Base-by-base conservation (phyloP, 64 coral and sea anemone species). In the Orbicella faveolata region DNA sequence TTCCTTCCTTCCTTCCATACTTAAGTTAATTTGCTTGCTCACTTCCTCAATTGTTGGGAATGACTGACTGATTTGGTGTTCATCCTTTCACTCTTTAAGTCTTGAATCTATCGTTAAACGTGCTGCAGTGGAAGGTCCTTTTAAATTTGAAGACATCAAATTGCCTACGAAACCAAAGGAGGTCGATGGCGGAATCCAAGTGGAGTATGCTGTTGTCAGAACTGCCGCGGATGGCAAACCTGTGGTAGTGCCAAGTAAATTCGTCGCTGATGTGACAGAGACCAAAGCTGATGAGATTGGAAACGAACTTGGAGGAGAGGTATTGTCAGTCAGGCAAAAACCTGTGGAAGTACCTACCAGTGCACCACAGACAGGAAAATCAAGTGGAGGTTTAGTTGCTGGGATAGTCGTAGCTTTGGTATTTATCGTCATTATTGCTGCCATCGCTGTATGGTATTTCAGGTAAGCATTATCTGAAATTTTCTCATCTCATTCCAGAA, bases 201-300 rank as follows among this genome's bases (percentile, higher is more conserved):
- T 65, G 1, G 82, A 85, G 65, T 85, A 70, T 85, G 82, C 41
- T 70, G 65, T 85, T 23, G 36, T 85, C 6, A 66, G 67, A 63
- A 34, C 61, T 10, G 1, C 9, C 2, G 12, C 20, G 8, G 34
- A 70, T 72, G 82, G 82, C 0, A 51, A 19, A 73, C 21, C 36
- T 48, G 64, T 26, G 12, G 3, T 21, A 0, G 37, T 85, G 68
- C 37, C 39, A 52, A 44, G 36, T 41, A 10, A 4, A 23, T 9
- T 41, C 39, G 20, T 85, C 37, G 36, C 41, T 21, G 35, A 66
- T 18, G 65, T 85, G 36, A 85, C 61, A 10, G 20, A 70, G 4
- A 4, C 48, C 13, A 85, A 85, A 13, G 61, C 64, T 16, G 65
- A 20, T 0, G 65, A 25, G 12, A 48, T 85, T 13, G 65, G 61